Evolutionary conservation across 2,888 invertebrate species (phyloP), one percentile per base, ranked within the genome.

Genomic region (Aspidiotus destructor): DNA sequence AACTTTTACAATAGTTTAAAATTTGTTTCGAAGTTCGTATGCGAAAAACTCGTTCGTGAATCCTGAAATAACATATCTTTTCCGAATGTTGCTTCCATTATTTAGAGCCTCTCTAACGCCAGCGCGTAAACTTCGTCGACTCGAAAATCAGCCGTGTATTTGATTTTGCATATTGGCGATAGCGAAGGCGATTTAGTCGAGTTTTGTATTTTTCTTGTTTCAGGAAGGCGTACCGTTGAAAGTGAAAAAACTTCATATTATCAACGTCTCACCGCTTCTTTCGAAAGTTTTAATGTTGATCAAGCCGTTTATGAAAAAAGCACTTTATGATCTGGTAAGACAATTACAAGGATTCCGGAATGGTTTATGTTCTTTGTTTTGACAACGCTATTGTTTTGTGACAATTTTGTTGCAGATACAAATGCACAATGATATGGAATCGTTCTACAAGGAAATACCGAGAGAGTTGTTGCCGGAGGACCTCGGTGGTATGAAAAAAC

Each of bases 261-360:
- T 57, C 1, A 57, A 57, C 6, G 57, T 17, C 2, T 10, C 17
- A 3, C 16, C 57, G n/a, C 10, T 57, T n/a, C 10, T 11, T 10
- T n/a, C 11, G 10, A n/a, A 57, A 57, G 10, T 57, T 11, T 10
- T 57, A 15, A 17, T 17, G 17, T 3, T 57, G 17, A 16, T 16
- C 15, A n/a, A 17, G 7, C 57, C 57, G 5, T 57, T 57, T 16
- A 57, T 57, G 57, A 57, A 57, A 17, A 57, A 57, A 17, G 57
- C 11, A 16, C 57, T 57, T 3, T 57, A 57, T 57, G 57, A 57
- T n/a, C 15, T 57, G 57, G 57, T 57, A 57, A 11, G 17, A 28
- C 28, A 3, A 28, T 28, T 1, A 28, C 5, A 28, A 28, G 28
- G 28, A 3, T 3, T 28, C 28, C 28, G 5, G 48, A 2, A 2